phyloP scores from a whole-genome alignment of 2,797 vertebrate genomes.

The Oryzias dopingdopingensis region DNA sequence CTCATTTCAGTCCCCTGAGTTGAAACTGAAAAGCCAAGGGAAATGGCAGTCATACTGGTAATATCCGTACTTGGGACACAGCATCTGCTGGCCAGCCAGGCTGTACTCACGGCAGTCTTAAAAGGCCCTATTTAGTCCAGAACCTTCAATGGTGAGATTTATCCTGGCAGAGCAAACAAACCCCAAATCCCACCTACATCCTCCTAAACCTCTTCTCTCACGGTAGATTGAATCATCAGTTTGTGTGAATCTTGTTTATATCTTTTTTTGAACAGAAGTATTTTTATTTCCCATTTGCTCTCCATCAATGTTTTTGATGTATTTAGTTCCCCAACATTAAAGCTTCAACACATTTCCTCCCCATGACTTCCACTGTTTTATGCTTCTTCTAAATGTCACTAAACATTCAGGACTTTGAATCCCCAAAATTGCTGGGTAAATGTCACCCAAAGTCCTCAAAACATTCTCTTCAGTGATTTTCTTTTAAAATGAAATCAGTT shows the following conservation, averaged over 20 bases:
- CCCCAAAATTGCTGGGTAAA: slow-evolving; percentile 9
- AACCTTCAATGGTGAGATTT: slow-evolving; percentile 38
- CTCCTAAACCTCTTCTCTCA: slow-evolving; percentile 47
- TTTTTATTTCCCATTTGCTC: slow-evolving; percentile 8
- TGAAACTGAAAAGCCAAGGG: slow-evolving; percentile 67
- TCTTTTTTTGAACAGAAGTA: slow-evolving; percentile 12
- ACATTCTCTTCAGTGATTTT: slow-evolving; percentile 18
- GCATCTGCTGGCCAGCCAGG: slow-evolving; percentile 71
- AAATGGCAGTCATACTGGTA: slow-evolving; percentile 69
- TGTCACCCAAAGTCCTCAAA: slow-evolving; percentile 22
- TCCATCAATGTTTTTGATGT: slow-evolving; percentile 1
- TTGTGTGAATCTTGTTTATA: slow-evolving; percentile 16
- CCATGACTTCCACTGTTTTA: slow-evolving; percentile 9
- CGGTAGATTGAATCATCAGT: slow-evolving; percentile 43
- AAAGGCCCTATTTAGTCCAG: slow-evolving; percentile 30
- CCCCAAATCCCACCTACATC: slow-evolving; percentile 43
- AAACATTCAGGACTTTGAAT: slow-evolving; percentile 16
- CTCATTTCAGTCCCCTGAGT: slow-evolving; percentile 54
- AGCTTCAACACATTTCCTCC: slow-evolving; percentile 6
- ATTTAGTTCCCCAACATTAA: slow-evolving; percentile 10
- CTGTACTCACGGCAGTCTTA: slow-evolving; percentile 50
- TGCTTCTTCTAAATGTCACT: slow-evolving; percentile 1
- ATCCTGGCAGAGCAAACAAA: slow-evolving; percentile 36
- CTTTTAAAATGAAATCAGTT: slow-evolving; percentile 46
- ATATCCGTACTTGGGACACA: slow-evolving; percentile 67